Conservation (phyloP, 2,113 vertebrate genomes). For the Speoplatyrhinus poulsoni region DNA sequence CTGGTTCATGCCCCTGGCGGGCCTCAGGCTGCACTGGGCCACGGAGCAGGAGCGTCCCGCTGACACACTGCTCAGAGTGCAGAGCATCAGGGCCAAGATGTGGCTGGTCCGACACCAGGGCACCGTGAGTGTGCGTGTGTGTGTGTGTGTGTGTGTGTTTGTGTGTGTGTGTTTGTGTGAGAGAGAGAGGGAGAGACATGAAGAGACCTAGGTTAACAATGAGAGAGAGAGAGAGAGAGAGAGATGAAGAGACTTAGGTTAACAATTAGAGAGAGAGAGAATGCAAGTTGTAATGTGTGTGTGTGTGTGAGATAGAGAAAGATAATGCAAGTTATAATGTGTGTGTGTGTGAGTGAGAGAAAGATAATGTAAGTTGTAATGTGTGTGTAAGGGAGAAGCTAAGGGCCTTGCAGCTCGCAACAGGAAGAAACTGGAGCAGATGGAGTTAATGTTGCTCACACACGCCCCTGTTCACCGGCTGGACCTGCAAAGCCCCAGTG, state of each 20-base stretch:
- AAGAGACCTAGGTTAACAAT: background rate
- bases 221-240: background rate
- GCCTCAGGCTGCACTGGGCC: slow-evolving; percentile 63
- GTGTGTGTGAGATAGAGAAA: background rate
- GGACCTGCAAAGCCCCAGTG: slow-evolving; percentile 73
- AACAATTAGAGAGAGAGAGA: background rate
- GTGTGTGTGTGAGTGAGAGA: slow-evolving; percentile 15
- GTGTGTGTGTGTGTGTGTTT: background rate
- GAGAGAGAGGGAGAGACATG: background rate
- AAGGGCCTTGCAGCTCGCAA: slow-evolving; percentile 41
- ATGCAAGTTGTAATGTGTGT: no score
- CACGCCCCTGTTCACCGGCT: slow-evolving; percentile 59
- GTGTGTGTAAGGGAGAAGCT: slow-evolving; percentile 52
- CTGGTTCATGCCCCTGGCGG: slow-evolving; percentile 75
- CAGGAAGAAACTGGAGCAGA: slow-evolving; percentile 72
- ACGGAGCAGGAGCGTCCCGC: slow-evolving; percentile 41
- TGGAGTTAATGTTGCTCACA: slow-evolving; percentile 72
- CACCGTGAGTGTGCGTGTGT: slow-evolving; percentile 37
- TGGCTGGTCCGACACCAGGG: slow-evolving; percentile 58
- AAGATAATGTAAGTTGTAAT: background rate
- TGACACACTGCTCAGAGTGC: slow-evolving; percentile 60
- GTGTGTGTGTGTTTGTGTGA: background rate
- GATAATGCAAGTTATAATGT: background rate
- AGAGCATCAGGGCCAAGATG: slow-evolving; percentile 68
- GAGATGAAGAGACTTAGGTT: background rate